Evolutionary conservation across 2,113 vertebrate species (phyloP).

Genomic region (Podarcis raffonei): DNA sequence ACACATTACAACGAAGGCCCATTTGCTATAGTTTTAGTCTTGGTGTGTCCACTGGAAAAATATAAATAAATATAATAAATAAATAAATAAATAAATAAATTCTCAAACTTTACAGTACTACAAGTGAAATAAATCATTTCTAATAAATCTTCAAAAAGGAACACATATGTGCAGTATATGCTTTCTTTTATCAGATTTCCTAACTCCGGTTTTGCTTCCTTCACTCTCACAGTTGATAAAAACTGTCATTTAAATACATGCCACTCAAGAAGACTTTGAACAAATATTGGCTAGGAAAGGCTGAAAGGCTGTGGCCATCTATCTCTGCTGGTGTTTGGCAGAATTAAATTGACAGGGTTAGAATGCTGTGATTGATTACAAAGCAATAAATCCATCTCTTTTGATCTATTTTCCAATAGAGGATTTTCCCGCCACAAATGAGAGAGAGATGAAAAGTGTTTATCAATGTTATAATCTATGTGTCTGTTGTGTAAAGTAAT

Average conservation of each 20-base stretch:
- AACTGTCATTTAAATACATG: not conserved
- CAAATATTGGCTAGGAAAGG: constrained; percentile 26
- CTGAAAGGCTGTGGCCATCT: constrained; percentile 16
- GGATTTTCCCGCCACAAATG: constrained; percentile 2
- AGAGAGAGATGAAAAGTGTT: constrained; percentile 20
- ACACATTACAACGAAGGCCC: not conserved
- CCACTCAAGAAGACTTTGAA: constrained; percentile 1
- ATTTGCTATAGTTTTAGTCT: not conserved
- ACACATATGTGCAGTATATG: not conserved
- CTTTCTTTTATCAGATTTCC: not conserved
- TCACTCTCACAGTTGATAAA: not conserved
- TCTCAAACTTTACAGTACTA: not conserved
- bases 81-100: not conserved
- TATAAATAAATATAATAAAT: not conserved
- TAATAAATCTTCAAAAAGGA: not conserved
- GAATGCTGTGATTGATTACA: constrained; percentile 51
- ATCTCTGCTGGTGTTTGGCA: constrained; percentile 43
- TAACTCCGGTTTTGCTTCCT: not conserved
- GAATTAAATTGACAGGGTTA: constrained; percentile 60
- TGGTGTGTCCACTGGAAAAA: not conserved
- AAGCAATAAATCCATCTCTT: constrained; percentile 51
- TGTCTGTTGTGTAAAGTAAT: constrained; percentile 22
- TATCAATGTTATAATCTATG: constrained; percentile 34
- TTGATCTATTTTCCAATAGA: constrained; percentile 41
- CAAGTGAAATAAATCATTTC: not conserved